Evolutionary conservation across 1,140 invertebrate genomes (phyloP), one percentile per base, ranked within the genome.

Genomic region (Stegodyphus dumicola): DNA sequence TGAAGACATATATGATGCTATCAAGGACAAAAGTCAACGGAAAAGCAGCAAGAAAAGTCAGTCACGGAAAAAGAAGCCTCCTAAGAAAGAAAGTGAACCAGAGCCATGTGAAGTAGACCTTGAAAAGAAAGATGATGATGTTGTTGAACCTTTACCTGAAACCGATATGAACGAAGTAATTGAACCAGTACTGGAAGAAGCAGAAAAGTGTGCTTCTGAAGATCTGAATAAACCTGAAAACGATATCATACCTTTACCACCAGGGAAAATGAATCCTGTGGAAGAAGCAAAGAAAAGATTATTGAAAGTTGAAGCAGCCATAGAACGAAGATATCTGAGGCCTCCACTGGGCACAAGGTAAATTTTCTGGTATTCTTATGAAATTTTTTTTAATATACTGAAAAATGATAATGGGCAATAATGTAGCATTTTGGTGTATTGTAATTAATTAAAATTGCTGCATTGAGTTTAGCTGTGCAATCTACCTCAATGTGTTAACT

Each of bases 321-420:
- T 99, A 77, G 97, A 99, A 90, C 92, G 96, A 85, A 91, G 98
- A 87, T 99, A 99, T 90, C 91, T 99, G 60, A 98, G 98, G 91
- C 96, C 97, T 87, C 97, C 97, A 52, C 92, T 99, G 18, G 96
- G 96, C 73, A 92, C 93, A 86, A 93, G 92, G 93, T 94, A 91
- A 92, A 90, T 91, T 54, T 49, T 73, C 33, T 33, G 33, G 1
- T 3, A 1, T 33, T 33, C 3, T 33, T 33, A 1, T 33, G n/a
- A n/a, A n/a, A n/a, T 33, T 33, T 33, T 33, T 33, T 33, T 33
- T 33, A 33, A 33, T 33, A 3, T 33, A 33, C 33, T 33, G 33
- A 33, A 33, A 33, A 33, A 33, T 33, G 1, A 33, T 33, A 33
- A 33, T 33, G 33, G 33, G 1, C 33, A 33, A 33, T 33, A 33